Evolutionary conservation across 92 coral and sea anemone species (phyloP).

Genomic region (Meandrina meandrites): DNA sequence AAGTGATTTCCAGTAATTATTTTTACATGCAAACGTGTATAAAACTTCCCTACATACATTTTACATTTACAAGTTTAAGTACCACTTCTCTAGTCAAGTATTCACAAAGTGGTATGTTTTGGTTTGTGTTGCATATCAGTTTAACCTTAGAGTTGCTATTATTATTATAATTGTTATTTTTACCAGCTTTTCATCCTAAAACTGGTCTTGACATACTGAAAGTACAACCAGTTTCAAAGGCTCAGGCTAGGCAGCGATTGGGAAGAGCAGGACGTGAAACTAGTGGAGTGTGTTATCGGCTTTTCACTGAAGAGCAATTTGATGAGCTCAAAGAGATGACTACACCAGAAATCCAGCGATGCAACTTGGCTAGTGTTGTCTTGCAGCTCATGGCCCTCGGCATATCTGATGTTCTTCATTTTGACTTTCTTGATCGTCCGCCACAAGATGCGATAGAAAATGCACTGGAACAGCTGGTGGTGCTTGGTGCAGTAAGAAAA

Average conservation of each 20-base stretch:
- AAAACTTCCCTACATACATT: too few relatives aligned
- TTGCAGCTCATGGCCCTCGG: constrained; percentile 93
- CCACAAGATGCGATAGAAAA: constrained; percentile 72
- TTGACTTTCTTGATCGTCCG: constrained; percentile 93
- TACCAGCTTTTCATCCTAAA: constrained; percentile 86
- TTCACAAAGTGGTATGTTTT: too few relatives aligned
- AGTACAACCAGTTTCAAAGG: constrained; percentile 95
- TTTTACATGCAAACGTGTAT: too few relatives aligned
- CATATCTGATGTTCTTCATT: constrained; percentile 69
- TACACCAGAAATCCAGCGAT: constrained; percentile 92
- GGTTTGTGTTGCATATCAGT: too few relatives aligned
- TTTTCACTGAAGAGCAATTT: constrained; percentile 97
- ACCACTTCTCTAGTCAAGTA: too few relatives aligned
- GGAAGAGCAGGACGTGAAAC: constrained; percentile 98
- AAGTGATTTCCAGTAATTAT: too few relatives aligned
- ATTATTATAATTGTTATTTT: background rate
- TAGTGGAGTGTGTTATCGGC: constrained; percentile 91
- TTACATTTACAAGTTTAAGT: too few relatives aligned
- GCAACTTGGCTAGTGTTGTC: constrained; percentile 82
- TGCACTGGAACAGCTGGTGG: constrained; percentile 75
- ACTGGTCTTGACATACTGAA: constrained; percentile 93
- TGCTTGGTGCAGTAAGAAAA: constrained; percentile 86
- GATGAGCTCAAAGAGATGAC: constrained; percentile 78
- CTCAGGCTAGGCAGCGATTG: constrained; percentile 96
- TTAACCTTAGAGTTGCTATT: too few relatives aligned